Evolutionary conservation across 2,113 vertebrate species (phyloP), one percentile per base, ranked within the genome.

Genomic region (Oenanthe oenanthe): DNA sequence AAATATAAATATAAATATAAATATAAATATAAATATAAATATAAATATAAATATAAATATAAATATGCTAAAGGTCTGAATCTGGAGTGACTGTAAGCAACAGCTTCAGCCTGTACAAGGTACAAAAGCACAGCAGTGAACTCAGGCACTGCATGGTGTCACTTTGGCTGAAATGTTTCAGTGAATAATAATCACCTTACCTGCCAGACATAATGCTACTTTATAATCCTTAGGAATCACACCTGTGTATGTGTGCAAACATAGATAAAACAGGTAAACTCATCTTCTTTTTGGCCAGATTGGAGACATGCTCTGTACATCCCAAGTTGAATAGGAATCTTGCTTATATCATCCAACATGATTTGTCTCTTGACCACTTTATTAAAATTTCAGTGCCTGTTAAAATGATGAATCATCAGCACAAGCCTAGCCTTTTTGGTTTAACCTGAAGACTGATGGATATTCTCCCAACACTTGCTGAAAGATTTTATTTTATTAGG

Each of bases 401-500:
- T 75, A 72, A 79, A 86, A 87, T 10, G n/a, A 83, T 36, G 34
- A 89, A 67, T 14, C 40, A 78, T 62, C 82, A 74, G 67, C 43
- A 80, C 24, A 47, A 88, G 25, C 31, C 53, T 66, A 29, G 51
- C 48, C 57, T 73, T 88, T 51, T 56, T 32, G 10, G 22, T 80
- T 90, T 71, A 92, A 84, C 76, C 45, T 4, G 6, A 87, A 89
- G 65, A 88, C 89, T 95, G 80, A 96, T 88, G 62, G 40, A 67
- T 94, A 85, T 57, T 85, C 84, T 85, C 36, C 58, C 53, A 73
- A 63, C 0, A 4, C 75, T 94, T 95, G 93, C 75, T 95, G 95
- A 96, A 97, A 92, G 88, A 81, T 93, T 94, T 93, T 60, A 90
- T 97, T 97, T 96, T 82, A 89, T 95, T 94, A 95, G 95, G 95